Evolutionary conservation across 2,888 invertebrate genomes (phyloP), one percentile per base, ranked within the genome.

Genomic region (Drosophila fungiperda): DNA sequence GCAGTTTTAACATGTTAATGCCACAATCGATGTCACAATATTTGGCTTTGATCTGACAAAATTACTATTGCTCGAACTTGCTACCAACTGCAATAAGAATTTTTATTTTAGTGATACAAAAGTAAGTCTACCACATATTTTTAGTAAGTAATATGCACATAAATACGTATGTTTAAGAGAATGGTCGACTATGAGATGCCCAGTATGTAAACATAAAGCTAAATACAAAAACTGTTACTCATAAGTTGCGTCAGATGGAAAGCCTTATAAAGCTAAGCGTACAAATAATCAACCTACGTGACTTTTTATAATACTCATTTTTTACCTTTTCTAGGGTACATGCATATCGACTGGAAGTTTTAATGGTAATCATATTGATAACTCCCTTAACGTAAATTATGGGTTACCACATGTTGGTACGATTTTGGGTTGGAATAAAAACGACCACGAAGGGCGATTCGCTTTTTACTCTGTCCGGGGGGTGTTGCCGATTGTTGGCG

Each of bases 1-100:
- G 80, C 77, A 78, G 76, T 77, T 74, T 74, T 1, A 55, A 66
- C 23, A 73, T 80, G 74, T 74, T 80, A 50, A 83, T 83, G 78
- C 75, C 77, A 57, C 76, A 76, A 78, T 73, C 71, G 63, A 73
- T 91, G 92, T 92, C 92, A 92, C 84, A 91, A 92, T 89, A 92
- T 92, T 92, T 83, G 68, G 76, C 67, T 80, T 79, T 75, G 71
- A 82, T 78, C 73, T 63, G 42, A 35, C 61, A 50, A 67, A 33
- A 35, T 53, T 73, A 66, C 55, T 57, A 33, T 17, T 35, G 12
- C n/a, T 33, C n/a, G 17, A 9, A 36, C 12, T 38, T 26, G 17
- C 12, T 29, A 6, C 11, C 15, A n/a, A 32, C 29, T 32, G 29
- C 40, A 38, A n/a, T 40, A 3, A 6, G 9, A 17, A 6, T 17